Evolutionary conservation across 2,113 vertebrate genomes (phyloP).

Genomic region (Scatophagus argus): DNA sequence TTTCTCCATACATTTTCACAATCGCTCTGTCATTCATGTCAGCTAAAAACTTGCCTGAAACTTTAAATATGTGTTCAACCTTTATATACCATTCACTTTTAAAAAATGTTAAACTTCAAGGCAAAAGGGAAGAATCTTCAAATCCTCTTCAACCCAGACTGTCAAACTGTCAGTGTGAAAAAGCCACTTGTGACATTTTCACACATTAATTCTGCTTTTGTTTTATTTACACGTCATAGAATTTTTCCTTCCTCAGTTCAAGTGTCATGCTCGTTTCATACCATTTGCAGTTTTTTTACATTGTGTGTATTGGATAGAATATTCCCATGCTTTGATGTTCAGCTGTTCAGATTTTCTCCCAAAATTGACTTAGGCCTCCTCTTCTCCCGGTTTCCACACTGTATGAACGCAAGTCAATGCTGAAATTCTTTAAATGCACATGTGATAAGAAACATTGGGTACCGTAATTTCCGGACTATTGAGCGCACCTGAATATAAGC

Average conservation of each 20-base stretch:
- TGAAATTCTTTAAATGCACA: neutral
- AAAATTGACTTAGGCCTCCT: neutral
- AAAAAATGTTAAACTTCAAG: neutral
- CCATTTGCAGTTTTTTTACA: neutral
- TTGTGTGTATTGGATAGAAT: neutral
- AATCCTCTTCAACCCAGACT: neutral
- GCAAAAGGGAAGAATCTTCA: neutral
- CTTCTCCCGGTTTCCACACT: neutral
- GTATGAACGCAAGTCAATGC: too few species aligned
- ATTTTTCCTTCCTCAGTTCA: neutral
- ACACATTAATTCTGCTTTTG: neutral
- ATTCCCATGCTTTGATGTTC: neutral
- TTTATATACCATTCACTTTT: too few species aligned
- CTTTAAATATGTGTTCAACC: neutral
- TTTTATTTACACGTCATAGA: neutral
- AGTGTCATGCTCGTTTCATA: neutral
- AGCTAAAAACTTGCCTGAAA: neutral
- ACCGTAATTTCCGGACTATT: too few species aligned
- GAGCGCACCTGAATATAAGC: too few species aligned
- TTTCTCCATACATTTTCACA: too few species aligned
- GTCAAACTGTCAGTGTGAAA: too few species aligned
- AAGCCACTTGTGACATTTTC: neutral
- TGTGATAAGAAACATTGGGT: accelerated
- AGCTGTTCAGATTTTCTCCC: neutral
- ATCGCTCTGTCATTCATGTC: neutral